Percentiles rank a stretch among this genome's conserved stretches.
phyloP scores from a whole-genome alignment of 1,140 invertebrate species.

The Sminthurinus signatus region DNA sequence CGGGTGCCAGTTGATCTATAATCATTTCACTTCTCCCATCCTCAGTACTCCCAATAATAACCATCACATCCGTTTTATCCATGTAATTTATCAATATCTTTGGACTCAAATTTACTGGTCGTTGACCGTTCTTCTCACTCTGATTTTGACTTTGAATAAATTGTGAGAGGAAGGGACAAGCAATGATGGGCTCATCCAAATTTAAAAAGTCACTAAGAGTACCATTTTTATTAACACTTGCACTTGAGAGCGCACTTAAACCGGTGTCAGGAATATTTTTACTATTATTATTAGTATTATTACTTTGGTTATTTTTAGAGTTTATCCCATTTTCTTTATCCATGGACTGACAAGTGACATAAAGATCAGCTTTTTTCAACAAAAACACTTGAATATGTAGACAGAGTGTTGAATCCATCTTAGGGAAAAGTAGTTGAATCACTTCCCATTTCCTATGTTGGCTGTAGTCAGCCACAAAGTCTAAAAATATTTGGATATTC shows the following conservation, averaged over 20 bases:
- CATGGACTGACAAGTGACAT: not conserved
- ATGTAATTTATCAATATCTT: not conserved
- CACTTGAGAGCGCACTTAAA: too few species aligned
- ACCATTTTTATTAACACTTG: too few species aligned
- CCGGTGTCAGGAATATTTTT: too few species aligned
- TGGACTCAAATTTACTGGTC: not conserved
- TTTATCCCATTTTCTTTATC: too few species aligned
- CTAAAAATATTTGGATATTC: not conserved
- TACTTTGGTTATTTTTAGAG: too few species aligned
- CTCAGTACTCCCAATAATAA: not conserved
- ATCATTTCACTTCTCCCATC: not conserved
- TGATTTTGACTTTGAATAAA: not conserved
- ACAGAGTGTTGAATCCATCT: not conserved
- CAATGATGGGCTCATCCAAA: not conserved
- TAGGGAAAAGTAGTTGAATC: not conserved
- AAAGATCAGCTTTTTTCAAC: not conserved
- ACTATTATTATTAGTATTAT: too few species aligned
- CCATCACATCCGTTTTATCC: not conserved
- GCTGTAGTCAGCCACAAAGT: not conserved
- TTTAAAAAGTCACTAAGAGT: too few species aligned
- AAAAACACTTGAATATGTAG: not conserved
- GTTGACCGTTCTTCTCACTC: too few species aligned
- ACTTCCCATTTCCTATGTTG: not conserved
- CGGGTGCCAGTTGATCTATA: constrained; percentile 17
- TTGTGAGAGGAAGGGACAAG: not conserved